These are phyloP conservation scores for Thyatira batis DNA, from an alignment of 2,888 invertebrate species.

Conservation along the genomic window DNA sequence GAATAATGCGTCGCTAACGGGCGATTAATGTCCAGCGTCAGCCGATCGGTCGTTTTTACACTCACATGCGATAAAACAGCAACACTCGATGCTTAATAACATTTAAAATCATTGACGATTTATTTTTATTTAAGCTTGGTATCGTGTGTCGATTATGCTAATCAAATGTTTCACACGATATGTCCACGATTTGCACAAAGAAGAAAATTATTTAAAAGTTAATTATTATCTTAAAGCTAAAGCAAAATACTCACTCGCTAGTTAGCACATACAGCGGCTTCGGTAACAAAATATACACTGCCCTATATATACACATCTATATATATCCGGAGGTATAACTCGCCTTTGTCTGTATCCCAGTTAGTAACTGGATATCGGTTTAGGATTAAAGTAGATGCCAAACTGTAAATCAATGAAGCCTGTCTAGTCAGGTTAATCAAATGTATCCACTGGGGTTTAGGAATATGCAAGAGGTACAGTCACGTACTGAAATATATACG, in stretches of 20 bases:
- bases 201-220: no score
- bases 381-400: conserved; percentile 74
- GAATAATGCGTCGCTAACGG: conserved; percentile 80
- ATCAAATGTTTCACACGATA: background rate
- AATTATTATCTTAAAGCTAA: no score
- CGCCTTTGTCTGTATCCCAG: conserved; percentile 11
- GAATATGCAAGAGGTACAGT: conserved; percentile 57
- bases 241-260: no score
- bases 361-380: conserved; percentile 52
- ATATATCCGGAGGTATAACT: conserved; percentile 3
- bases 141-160: background rate
- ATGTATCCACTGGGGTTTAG: conserved; percentile 73
- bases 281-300: background rate
- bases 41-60: conserved; percentile 58
- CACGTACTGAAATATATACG: conserved; percentile 22
- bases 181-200: background rate
- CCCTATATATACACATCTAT: background rate
- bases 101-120: background rate
- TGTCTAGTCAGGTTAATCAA: conserved; percentile 82
- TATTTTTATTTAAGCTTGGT: background rate
- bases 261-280: background rate
- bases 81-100: background rate
- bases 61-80: conserved; percentile 34
- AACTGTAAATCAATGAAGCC: conserved; percentile 79
- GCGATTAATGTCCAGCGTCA: conserved; percentile 74